Conservation (phyloP, 2,888 invertebrate genomes). For the Melinaea menophilus region DNA sequence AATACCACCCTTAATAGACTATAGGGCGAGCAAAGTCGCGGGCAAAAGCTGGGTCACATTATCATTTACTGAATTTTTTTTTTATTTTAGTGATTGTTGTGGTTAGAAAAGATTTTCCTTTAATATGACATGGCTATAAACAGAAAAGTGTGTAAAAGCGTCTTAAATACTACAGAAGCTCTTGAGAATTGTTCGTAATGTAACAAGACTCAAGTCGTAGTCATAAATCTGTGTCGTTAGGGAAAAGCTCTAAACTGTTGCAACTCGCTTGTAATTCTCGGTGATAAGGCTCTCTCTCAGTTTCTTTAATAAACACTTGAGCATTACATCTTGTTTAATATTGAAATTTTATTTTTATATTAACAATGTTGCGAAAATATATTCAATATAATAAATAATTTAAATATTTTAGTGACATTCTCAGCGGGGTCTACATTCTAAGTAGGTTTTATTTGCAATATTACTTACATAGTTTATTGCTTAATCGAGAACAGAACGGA, state of each 20-base stretch:
- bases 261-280: neutral
- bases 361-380: no score
- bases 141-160: neutral
- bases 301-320: neutral
- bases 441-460: neutral
- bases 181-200: constrained; percentile 2
- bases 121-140: no score
- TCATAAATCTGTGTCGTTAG: constrained; percentile 2
- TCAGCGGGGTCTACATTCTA: constrained; percentile 3
- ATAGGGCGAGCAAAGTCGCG: no score
- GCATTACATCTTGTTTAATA: neutral
- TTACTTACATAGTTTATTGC: neutral
- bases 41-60: no score
- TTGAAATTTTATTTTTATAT: no score
- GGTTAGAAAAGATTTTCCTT: no score
- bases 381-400: neutral
- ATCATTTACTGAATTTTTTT: no score
- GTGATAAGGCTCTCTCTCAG: neutral
- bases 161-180: neutral
- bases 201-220: constrained; percentile 1
- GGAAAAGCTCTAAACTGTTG: neutral
- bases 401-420: neutral
- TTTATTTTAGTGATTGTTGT: no score
- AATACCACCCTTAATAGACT: no score
- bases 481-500: neutral